Conservation (phyloP, 2,797 vertebrate genomes). For the Pangasius krempfi region DNA sequence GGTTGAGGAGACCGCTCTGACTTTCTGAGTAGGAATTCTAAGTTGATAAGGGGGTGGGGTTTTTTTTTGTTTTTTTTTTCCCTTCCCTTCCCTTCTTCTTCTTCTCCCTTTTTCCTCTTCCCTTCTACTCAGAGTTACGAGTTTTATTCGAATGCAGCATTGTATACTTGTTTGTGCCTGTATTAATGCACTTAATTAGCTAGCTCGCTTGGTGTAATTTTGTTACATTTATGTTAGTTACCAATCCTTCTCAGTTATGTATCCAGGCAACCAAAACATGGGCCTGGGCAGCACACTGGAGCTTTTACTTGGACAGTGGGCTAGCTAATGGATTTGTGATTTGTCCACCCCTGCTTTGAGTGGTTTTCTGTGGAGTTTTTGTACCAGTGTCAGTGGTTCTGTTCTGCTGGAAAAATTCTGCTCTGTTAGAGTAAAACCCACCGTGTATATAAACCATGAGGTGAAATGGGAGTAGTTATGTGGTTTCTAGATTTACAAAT, state of each 20-base stretch:
- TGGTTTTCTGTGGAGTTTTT: not conserved
- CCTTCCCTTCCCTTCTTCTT: too few species aligned
- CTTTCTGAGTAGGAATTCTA: not conserved
- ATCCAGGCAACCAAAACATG: too few species aligned
- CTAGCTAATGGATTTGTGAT: not conserved
- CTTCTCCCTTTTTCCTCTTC: too few species aligned
- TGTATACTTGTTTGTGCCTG: not conserved
- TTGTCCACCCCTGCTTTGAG: not conserved
- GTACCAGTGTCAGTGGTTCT: not conserved
- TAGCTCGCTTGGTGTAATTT: not conserved
- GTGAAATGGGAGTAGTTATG: conserved; percentile 38
- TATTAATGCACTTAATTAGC: not conserved
- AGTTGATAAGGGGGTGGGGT: not conserved
- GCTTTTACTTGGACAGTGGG: not conserved
- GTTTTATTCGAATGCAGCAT: not conserved
- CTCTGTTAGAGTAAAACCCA: conserved; percentile 11
- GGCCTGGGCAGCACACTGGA: not conserved
- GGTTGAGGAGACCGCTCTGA: not conserved
- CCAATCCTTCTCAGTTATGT: not conserved
- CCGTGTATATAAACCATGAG: conserved; percentile 27
- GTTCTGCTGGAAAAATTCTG: conserved; percentile 7
- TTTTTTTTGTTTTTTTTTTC: too few species aligned
- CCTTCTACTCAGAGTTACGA: not conserved
- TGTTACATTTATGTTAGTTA: not conserved
- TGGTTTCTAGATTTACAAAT: conserved; percentile 53